Conservation (phyloP, 2,113 vertebrate species). For the Saccopteryx leptura region DNA sequence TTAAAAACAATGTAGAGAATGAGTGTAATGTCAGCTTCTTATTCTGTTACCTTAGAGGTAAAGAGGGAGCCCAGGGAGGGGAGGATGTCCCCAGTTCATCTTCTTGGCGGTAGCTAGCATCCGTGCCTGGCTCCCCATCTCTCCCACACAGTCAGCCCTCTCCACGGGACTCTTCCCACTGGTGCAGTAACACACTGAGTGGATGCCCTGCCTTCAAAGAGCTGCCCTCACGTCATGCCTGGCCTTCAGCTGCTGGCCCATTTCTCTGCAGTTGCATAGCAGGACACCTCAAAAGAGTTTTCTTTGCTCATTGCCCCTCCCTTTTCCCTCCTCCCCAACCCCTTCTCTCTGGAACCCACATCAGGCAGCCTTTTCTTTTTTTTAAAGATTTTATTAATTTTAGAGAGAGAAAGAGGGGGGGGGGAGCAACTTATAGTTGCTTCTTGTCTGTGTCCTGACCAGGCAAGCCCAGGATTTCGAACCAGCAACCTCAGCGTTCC, state of each 20-base stretch:
- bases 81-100: background rate
- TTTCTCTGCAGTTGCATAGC: background rate
- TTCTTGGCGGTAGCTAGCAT: background rate
- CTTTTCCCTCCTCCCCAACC: background rate
- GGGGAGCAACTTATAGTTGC: no score
- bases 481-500: no score
- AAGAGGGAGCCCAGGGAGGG: background rate
- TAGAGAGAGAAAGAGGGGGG: no score
- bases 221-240: background rate
- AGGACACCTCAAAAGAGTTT: background rate
- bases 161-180: background rate
- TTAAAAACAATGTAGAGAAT: no score
- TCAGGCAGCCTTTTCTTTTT: background rate
- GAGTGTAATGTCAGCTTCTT: background rate
- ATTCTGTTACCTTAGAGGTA: background rate
- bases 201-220: background rate
- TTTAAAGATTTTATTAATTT: no score
- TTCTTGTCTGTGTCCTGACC: no score
- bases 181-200: background rate
- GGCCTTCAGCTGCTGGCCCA: background rate
- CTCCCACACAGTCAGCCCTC: background rate
- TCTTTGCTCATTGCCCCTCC: background rate
- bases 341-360: background rate
- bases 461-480: no score
- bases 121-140: background rate